Evolutionary conservation across 2,888 invertebrate genomes (phyloP).

Genomic region (Eutolmus rufibarbis): DNA sequence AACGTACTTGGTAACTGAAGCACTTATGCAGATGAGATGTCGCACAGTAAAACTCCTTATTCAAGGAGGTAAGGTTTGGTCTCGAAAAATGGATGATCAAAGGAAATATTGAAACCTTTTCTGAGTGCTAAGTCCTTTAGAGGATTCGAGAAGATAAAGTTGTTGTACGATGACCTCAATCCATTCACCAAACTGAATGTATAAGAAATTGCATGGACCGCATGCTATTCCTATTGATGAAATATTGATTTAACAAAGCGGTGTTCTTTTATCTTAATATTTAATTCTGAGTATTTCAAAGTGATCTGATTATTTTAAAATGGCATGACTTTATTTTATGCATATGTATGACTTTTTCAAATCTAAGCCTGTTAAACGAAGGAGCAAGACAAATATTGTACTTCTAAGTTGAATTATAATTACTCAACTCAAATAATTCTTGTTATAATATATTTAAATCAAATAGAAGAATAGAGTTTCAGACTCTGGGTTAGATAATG

Average conservation of each 20-base stretch:
- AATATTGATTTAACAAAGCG: neutral
- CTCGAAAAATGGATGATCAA: neutral
- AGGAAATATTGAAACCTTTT: neutral
- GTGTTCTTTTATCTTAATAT: neutral
- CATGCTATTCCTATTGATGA: neutral
- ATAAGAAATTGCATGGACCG: neutral
- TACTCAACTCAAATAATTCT: too few relatives aligned
- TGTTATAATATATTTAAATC: too few relatives aligned
- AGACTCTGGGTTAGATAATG: too few relatives aligned
- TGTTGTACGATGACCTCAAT: neutral
- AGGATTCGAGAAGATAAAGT: neutral
- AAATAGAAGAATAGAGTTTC: too few relatives aligned
- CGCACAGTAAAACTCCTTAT: neutral
- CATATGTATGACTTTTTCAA: too few relatives aligned
- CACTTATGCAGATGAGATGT: neutral
- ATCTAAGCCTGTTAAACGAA: too few relatives aligned
- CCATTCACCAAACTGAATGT: neutral
- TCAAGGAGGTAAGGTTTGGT: neutral
- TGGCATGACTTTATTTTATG: too few relatives aligned
- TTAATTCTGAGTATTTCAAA: neutral
- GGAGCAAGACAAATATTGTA: neutral
- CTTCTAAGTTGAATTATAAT: neutral
- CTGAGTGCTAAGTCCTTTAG: neutral
- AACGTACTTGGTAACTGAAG: neutral
- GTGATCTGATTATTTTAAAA: neutral